These are phyloP conservation scores for Bombus confusus DNA, from an alignment of 1,140 invertebrate genomes.

Conservation along the genomic window DNA sequence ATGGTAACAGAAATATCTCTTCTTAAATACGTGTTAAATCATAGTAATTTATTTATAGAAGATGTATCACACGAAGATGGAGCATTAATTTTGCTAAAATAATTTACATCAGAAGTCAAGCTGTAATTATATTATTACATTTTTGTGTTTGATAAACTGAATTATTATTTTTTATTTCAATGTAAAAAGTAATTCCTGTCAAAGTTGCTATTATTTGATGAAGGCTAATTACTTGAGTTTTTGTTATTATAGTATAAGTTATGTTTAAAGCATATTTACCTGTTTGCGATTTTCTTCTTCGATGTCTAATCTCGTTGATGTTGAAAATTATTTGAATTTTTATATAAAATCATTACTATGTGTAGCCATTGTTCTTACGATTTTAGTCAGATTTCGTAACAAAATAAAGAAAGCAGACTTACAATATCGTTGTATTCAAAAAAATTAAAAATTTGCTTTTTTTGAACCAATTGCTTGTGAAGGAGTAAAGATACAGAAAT, in stretches of 20 bases:
- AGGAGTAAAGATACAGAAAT: too few relatives aligned
- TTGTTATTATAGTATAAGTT: not conserved
- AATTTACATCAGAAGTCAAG: not conserved
- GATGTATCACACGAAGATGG: not conserved
- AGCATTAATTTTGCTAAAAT: not conserved
- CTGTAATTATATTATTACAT: not conserved
- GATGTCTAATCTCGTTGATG: not conserved
- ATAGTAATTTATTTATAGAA: too few relatives aligned
- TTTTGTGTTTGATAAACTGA: not conserved
- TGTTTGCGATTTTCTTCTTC: not conserved
- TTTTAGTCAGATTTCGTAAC: not conserved
- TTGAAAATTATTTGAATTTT: not conserved
- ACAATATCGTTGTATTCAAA: not conserved
- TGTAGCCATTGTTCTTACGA: too few relatives aligned
- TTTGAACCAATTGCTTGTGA: too few relatives aligned
- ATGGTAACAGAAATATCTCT: too few relatives aligned
- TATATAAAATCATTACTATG: too few relatives aligned
- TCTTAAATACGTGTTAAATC: too few relatives aligned
- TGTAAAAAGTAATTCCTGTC: not conserved
- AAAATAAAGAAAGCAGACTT: not conserved
- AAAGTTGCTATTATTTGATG: not conserved
- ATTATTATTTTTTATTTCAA: not conserved
- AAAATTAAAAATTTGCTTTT: too few relatives aligned
- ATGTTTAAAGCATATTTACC: not conserved
- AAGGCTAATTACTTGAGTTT: not conserved